A percentile compares a stretch with the other conserved stretches of the same genome.
Evolutionary conservation across 23 tunicate species (phyloP).

Genomic region (Halocynthia roretzi): DNA sequence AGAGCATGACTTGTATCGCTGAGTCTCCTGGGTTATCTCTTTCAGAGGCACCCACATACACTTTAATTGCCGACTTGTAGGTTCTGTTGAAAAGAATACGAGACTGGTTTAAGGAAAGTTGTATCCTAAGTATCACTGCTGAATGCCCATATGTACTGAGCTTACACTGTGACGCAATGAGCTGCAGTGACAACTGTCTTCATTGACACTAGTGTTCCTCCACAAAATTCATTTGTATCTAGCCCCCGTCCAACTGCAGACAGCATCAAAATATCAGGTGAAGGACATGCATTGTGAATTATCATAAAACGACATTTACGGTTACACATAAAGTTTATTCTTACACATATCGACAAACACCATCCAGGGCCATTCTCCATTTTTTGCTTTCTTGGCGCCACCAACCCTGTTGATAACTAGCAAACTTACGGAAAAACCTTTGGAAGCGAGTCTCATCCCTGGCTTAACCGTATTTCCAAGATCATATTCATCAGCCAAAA

Average conservation of each 20-base stretch:
- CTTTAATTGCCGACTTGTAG: background rate
- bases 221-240: constrained; percentile 36
- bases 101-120: too few species aligned
- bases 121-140: too few species aligned
- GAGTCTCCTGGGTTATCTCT: background rate
- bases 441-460: background rate
- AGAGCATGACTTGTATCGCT: too few species aligned
- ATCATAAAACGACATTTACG: background rate
- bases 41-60: constrained; percentile 15
- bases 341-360: constrained; percentile 42
- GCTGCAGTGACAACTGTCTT: constrained; percentile 64
- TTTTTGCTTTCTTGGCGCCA: constrained; percentile 27
- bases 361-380: constrained; percentile 77
- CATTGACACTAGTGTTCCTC: constrained; percentile 53
- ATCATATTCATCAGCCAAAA: background rate
- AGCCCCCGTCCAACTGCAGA: constrained; percentile 5
- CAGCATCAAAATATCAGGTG: background rate
- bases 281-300: background rate
- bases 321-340: background rate
- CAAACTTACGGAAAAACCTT: too few species aligned
- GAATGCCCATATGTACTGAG: too few species aligned
- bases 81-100: background rate
- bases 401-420: constrained; percentile 12
- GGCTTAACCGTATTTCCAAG: background rate
- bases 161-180: constrained; percentile 33